These are phyloP conservation scores for Gymnothorax reevesii DNA, from an alignment of 2,797 vertebrate species.

Conservation along the genomic window DNA sequence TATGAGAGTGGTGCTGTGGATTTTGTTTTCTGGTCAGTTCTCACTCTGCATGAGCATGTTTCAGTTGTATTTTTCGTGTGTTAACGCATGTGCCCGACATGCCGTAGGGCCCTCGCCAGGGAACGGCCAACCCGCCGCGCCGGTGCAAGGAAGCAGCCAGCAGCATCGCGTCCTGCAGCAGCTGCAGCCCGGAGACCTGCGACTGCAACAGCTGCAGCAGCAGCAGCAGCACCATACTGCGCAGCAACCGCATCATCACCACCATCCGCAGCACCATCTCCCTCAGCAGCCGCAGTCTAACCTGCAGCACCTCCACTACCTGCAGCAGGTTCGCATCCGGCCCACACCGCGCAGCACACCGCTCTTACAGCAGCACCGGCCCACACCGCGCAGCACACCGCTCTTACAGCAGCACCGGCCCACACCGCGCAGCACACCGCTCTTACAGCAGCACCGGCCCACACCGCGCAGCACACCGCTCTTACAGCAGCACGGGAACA, in stretches of 20 bases:
- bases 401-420: neutral
- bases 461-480: neutral
- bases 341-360: neutral
- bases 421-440: neutral
- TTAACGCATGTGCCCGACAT: neutral
- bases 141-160: conserved; percentile 72
- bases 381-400: neutral
- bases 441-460: neutral
- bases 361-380: neutral
- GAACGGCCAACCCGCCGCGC: conserved; percentile 57
- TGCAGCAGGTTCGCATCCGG: conserved; percentile 74
- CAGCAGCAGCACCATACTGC: conserved; percentile 49
- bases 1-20: no score
- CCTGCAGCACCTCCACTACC: conserved; percentile 79
- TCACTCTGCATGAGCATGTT: neutral
- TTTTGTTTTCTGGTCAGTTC: neutral
- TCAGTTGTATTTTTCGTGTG: neutral
- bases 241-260: conserved; percentile 70
- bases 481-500: neutral
- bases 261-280: conserved; percentile 75
- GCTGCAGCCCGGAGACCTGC: conserved; percentile 91
- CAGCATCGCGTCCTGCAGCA: conserved; percentile 91
- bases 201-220: conserved; percentile 80
- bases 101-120: conserved; percentile 59
- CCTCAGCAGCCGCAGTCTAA: conserved; percentile 76